Evolutionary conservation across 2,888 invertebrate species (phyloP).

Genomic region (Carpatolechia fugitivella): DNA sequence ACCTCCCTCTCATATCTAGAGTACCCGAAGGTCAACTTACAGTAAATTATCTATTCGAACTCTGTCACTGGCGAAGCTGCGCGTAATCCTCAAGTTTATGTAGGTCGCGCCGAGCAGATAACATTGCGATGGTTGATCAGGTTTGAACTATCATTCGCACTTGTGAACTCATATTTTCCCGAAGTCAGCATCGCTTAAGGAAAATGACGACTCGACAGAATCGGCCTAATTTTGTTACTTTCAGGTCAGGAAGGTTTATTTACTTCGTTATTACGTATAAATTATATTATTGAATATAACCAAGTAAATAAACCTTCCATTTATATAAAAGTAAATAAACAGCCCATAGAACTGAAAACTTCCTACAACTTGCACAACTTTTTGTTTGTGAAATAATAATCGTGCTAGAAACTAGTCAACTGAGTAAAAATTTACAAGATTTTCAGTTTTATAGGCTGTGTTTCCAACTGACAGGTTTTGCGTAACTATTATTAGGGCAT

Average conservation of each 20-base stretch:
- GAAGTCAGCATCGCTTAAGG: constrained; percentile 20
- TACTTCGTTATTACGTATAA: background rate
- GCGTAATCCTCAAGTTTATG: constrained; percentile 48
- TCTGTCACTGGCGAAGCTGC: constrained; percentile 42
- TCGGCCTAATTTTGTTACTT: background rate
- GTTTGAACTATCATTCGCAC: constrained; percentile 40
- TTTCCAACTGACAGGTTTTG: too few species aligned
- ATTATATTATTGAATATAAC: too few species aligned
- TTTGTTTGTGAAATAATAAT: too few species aligned
- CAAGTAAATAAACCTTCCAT: too few species aligned
- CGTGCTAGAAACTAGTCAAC: too few species aligned
- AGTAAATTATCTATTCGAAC: constrained; percentile 62
- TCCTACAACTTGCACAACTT: too few species aligned
- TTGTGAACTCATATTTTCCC: constrained; percentile 37
- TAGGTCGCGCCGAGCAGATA: constrained; percentile 42
- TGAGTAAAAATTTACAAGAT: too few species aligned
- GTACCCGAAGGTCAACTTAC: constrained; percentile 59
- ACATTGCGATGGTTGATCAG: constrained; percentile 11
- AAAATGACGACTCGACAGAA: constrained; percentile 27
- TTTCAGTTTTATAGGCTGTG: too few species aligned
- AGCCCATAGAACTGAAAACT: too few species aligned
- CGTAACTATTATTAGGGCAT: too few species aligned
- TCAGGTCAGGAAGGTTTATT: background rate
- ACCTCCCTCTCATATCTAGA: constrained; percentile 67
- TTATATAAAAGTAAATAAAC: too few species aligned